phyloP scores from a whole-genome alignment of 1,140 invertebrate genomes.

The Chironomus tepperi region DNA sequence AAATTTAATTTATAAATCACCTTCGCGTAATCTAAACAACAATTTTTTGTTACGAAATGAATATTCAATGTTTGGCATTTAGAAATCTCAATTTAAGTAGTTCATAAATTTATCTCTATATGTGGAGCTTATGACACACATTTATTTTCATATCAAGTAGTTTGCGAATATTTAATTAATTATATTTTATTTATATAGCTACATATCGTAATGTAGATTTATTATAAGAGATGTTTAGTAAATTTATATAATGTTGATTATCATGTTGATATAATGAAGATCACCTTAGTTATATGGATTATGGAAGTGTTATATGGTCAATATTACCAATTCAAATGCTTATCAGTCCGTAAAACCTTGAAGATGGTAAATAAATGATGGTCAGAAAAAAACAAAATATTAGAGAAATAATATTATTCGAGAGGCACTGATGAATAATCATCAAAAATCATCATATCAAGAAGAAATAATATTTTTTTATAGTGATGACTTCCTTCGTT shows the following conservation, averaged over 20 bases:
- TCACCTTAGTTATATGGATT: background rate
- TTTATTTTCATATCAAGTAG: background rate
- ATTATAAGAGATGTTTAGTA: background rate
- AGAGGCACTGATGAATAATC: slow-evolving; percentile 14
- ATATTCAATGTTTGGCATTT: background rate
- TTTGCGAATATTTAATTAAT: slow-evolving; percentile 9
- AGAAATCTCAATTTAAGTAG: background rate
- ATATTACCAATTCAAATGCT: slow-evolving; percentile 24
- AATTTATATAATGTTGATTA: too few species aligned
- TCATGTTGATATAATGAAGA: slow-evolving; percentile 1
- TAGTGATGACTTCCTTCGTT: slow-evolving; percentile 20
- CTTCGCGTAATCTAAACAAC: slow-evolving; percentile 6
- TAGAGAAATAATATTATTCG: slow-evolving; percentile 5
- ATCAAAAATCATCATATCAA: background rate
- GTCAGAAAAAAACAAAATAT: background rate
- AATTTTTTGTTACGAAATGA: background rate
- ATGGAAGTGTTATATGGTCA: slow-evolving; percentile 9
- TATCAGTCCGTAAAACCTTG: slow-evolving; percentile 22
- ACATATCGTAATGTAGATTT: background rate
- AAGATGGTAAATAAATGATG: background rate
- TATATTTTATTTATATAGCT: background rate
- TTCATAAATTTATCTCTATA: background rate
- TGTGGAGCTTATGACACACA: slow-evolving; percentile 1
- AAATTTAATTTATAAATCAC: background rate
- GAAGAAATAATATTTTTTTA: slow-evolving; percentile 13